Conservation (phyloP, 2,888 invertebrate species). For the Zhuqinia jingwanae region DNA sequence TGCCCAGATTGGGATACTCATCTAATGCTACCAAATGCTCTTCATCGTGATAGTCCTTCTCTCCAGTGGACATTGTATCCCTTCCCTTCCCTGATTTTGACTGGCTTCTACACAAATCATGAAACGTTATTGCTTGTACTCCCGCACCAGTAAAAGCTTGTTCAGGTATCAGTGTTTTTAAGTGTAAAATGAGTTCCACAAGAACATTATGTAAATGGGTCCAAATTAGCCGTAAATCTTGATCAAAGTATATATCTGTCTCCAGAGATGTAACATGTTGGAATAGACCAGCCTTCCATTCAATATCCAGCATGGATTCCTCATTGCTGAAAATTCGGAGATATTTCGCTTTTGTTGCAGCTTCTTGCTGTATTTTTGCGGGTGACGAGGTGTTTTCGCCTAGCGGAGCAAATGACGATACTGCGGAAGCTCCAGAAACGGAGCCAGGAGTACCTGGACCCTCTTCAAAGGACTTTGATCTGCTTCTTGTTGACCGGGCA, state of each 20-base stretch:
- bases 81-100: slow-evolving; percentile 31
- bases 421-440: not conserved
- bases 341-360: slow-evolving; percentile 34
- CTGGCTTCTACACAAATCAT: slow-evolving; percentile 29
- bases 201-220: slow-evolving; percentile 57
- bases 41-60: slow-evolving; percentile 63
- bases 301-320: slow-evolving; percentile 70
- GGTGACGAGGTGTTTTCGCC: not conserved
- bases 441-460: not conserved
- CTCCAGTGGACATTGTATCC: slow-evolving; percentile 7
- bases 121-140: slow-evolving; percentile 55
- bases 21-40: slow-evolving; percentile 54
- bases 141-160: slow-evolving; percentile 73
- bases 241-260: slow-evolving; percentile 70
- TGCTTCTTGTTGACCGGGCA: not conserved
- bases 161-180: slow-evolving; percentile 62
- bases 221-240: slow-evolving; percentile 72
- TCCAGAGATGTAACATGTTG: slow-evolving; percentile 58
- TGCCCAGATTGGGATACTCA: slow-evolving; percentile 67
- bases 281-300: slow-evolving; percentile 71
- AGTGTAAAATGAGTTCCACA: slow-evolving; percentile 56
- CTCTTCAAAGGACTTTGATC: slow-evolving; percentile 34
- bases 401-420: not conserved
- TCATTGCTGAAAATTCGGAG: slow-evolving; percentile 67
- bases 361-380: slow-evolving; percentile 14